Base-by-base conservation (phyloP, 2,797 vertebrate species). In the Sandelia bainsii region DNA sequence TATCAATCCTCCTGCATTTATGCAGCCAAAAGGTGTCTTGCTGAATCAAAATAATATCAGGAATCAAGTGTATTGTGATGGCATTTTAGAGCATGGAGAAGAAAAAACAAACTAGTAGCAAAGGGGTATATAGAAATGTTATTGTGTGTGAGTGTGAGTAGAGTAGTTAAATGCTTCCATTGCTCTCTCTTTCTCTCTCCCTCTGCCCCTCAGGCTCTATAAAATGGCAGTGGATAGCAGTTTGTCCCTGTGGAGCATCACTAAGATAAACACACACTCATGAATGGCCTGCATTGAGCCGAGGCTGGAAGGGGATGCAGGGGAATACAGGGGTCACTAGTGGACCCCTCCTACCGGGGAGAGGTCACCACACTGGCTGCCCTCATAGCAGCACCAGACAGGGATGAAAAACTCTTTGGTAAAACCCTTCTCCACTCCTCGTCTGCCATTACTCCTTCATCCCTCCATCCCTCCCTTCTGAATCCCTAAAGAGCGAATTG, bases 251-350 rank as follows among this genome's bases (percentile, higher is more conserved):
- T 66, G 87, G 93, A 96, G 93, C 92, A 94, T 93, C 93, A 89
- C 93, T 82, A 95, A 95, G 91, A 93, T 96, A 97, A 97, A 97
- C 95, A 97, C 81, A 72, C 69, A 83, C 88, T 93, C 89, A 94
- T 97, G 97, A 97, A 97, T 96, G 93, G 95, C 86, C 87, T 90
- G 92, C 95, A 96, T 96, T 96, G 95, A 97, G 93, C 87, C 81
- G 58, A 79, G 93, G 87, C 91, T 94, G 92, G 85, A 88, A 82
- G 83, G 88, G 87, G 89, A 83, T 87, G 68, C 81, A 62, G 77
- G 88, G 86, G 93, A 88, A 93, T 92, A 89, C 89, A 88, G 90
- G 92, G 93, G 93, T 95, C 95, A 95, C 89, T 71, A 59, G 82
- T 61, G 90, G 65, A 91, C 91, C 92, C 93, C 90, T 87, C 86